These are phyloP conservation scores for Spea multiplicata DNA, from an alignment of 2,113 vertebrate species.

Conservation along the genomic window DNA sequence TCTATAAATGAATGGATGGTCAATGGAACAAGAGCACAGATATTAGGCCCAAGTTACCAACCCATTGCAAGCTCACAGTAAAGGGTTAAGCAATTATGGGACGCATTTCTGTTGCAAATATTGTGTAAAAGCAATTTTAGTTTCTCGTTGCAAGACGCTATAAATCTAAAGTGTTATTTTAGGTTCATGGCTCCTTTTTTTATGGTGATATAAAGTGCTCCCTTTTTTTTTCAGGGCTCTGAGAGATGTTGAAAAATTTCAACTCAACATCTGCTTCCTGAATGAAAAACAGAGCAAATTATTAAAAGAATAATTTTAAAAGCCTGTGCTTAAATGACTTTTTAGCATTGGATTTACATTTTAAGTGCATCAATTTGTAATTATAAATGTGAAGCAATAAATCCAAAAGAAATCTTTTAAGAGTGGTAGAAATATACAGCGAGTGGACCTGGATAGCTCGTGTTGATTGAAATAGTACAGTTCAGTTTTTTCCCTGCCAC, in stretches of 20 bases:
- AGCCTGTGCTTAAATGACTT: slow-evolving; percentile 43
- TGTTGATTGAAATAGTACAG: slow-evolving; percentile 37
- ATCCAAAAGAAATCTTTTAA: slow-evolving; percentile 31
- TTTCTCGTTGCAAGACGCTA: slow-evolving; percentile 48
- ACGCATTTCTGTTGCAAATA: slow-evolving; percentile 55
- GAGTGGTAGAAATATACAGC: slow-evolving; percentile 17
- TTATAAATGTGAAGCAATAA: slow-evolving; percentile 38
- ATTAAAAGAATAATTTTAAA: slow-evolving; percentile 44
- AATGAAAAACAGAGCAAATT: slow-evolving; percentile 32
- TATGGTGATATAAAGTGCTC: slow-evolving; percentile 44
- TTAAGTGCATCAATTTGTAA: slow-evolving; percentile 45
- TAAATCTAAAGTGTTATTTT: slow-evolving; percentile 52
- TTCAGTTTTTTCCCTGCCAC: slow-evolving; percentile 9
- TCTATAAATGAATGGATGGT: too few species aligned
- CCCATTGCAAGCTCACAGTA: too few species aligned
- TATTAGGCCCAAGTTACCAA: too few species aligned
- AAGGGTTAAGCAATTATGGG: slow-evolving; percentile 55
- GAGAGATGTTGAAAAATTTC: background rate
- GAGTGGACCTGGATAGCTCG: slow-evolving; percentile 39
- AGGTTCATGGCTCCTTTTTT: slow-evolving; percentile 52
- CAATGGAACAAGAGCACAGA: too few species aligned
- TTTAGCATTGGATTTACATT: slow-evolving; percentile 34
- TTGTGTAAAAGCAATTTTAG: slow-evolving; percentile 52
- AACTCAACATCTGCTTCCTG: slow-evolving; percentile 37
- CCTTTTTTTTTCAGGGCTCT: slow-evolving; percentile 39